Percentiles rank a stretch among this genome's conserved stretches.
These are phyloP conservation scores for Scaptomyza reducta DNA, from an alignment of 2,888 invertebrate species.

Conservation along the genomic window DNA sequence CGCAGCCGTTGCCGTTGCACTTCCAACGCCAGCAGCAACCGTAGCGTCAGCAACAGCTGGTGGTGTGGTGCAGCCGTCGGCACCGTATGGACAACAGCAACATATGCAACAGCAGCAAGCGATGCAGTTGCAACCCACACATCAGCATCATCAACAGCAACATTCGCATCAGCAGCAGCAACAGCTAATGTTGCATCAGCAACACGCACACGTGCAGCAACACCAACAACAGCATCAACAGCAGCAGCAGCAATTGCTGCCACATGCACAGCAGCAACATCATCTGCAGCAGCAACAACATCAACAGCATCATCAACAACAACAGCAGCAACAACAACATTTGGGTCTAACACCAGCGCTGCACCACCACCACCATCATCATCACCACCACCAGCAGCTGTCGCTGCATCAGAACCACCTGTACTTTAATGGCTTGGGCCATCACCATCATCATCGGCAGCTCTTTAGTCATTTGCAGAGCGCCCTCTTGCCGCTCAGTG, in stretches of 20 bases:
- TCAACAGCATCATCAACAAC: slow-evolving; percentile 44
- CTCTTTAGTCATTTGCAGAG: slow-evolving; percentile 84
- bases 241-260: slow-evolving; percentile 37
- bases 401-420: slow-evolving; percentile 77
- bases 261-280: slow-evolving; percentile 35
- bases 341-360: slow-evolving; percentile 36
- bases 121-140: slow-evolving; percentile 44
- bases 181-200: slow-evolving; percentile 56
- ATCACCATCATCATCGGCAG: slow-evolving; percentile 82
- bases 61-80: slow-evolving; percentile 53
- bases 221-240: slow-evolving; percentile 31
- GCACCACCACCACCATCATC: slow-evolving; percentile 66
- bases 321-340: slow-evolving; percentile 50
- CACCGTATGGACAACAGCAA: slow-evolving; percentile 46
- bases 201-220: slow-evolving; percentile 39
- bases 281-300: slow-evolving; percentile 55
- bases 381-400: slow-evolving; percentile 73
- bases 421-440: slow-evolving; percentile 83
- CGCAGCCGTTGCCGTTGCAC: slow-evolving; percentile 52
- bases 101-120: slow-evolving; percentile 52
- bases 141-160: slow-evolving; percentile 52
- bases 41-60: slow-evolving; percentile 63
- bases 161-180: slow-evolving; percentile 61
- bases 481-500: slow-evolving; percentile 84
- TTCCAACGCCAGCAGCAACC: slow-evolving; percentile 55